A percentile compares a stretch with the other conserved stretches of the same genome.
These are phyloP conservation scores for Trachelus tabidus DNA, from an alignment of 2,888 invertebrate genomes.

Conservation along the genomic window DNA sequence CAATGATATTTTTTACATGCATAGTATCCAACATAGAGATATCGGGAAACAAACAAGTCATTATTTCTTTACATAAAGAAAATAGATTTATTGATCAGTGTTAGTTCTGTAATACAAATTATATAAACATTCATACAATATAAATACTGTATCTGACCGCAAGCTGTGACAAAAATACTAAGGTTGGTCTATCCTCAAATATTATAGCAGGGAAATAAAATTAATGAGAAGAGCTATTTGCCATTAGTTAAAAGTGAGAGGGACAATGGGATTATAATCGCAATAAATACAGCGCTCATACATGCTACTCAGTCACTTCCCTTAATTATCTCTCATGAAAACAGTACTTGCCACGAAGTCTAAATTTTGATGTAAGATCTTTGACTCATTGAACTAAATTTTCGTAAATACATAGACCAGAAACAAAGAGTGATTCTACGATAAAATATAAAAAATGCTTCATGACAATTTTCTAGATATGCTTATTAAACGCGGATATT, in stretches of 20 bases:
- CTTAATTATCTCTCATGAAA: conserved; percentile 23
- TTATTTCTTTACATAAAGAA: neutral
- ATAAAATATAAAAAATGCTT: neutral
- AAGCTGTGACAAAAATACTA: conserved; percentile 9
- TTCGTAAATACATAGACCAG: neutral
- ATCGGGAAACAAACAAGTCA: neutral
- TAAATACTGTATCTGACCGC: conserved; percentile 14
- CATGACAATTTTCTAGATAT: neutral
- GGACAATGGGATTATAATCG: conserved; percentile 23
- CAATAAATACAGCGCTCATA: conserved; percentile 55
- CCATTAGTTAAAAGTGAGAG: conserved; percentile 2
- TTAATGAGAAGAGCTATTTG: conserved; percentile 1
- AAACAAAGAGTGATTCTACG: neutral
- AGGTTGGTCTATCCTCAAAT: neutral
- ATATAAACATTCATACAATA: conserved; percentile 11
- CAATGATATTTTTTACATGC: neutral
- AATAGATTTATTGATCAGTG: conserved; percentile 12
- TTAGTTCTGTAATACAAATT: conserved; percentile 2
- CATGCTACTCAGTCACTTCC: conserved; percentile 57
- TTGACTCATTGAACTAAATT: neutral
- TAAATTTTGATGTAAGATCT: neutral
- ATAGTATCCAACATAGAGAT: neutral
- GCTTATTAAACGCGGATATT: conserved; percentile 75
- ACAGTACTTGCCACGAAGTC: neutral
- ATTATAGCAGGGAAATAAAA: neutral